A percentile compares a stretch with the other conserved stretches of the same genome.
Evolutionary conservation across 2,113 vertebrate species (phyloP).

Genomic region (Myotis lucifugus): DNA sequence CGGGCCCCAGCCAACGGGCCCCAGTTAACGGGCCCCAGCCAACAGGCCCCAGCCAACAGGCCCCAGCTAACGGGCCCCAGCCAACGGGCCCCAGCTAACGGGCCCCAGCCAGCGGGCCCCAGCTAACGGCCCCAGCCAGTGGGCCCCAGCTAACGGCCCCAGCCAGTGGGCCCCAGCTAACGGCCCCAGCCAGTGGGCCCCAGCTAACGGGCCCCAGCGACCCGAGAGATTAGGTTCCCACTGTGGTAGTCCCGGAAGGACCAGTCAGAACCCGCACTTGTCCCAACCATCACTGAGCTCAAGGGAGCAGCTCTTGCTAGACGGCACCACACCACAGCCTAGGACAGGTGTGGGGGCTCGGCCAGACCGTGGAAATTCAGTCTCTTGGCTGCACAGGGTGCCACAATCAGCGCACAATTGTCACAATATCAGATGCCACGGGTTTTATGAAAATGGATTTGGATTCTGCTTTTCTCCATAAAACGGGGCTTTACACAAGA

Average conservation of each 20-base stretch:
- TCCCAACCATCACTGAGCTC: neutral
- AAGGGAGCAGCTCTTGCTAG: neutral
- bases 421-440: neutral
- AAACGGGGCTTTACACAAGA: neutral
- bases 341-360: neutral
- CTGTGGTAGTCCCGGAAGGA: neutral
- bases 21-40: neutral
- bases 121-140: no score
- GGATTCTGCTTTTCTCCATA: neutral
- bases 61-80: neutral
- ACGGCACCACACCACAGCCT: neutral
- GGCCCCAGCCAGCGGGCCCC: no score
- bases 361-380: neutral
- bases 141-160: neutral
- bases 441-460: neutral
- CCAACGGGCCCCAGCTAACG: no score
- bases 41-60: neutral
- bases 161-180: no score
- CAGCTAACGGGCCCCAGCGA: neutral
- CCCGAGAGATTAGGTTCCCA: neutral
- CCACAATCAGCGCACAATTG: fast-evolving
- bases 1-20: neutral
- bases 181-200: neutral
- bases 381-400: no score
- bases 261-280: neutral